Evolutionary conservation across 2,113 vertebrate species (phyloP), one percentile per base, ranked within the genome.

Genomic region (Alethe castanea): DNA sequence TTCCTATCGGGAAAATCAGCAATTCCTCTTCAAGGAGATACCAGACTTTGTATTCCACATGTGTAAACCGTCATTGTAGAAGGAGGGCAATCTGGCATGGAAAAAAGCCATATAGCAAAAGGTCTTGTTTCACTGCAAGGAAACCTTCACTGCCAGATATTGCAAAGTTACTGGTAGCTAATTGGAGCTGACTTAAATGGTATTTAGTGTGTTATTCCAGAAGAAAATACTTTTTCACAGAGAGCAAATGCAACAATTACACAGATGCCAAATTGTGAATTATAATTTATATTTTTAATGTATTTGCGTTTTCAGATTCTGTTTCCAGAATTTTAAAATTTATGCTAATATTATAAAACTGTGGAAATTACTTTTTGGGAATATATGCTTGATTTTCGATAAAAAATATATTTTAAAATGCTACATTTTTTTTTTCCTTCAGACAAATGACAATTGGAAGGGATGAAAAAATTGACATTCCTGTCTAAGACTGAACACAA

Each of bases 1-100:
- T 65, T 6, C 18, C 14, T 16, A 0, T 31, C 0, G 0, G 26
- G 40, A n/a, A 36, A 52, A 69, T 33, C 19, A 60, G 40, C 13
- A 40, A 77, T 70, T 86, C 19, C 33, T 71, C 29, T 69, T 73
- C 45, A 61, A 85, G 19, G 62, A 80, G n/a, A 19, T 23, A 56
- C 13, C 3, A n/a, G 57, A 54, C 86, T 86, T 86, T 86, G 31
- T 64, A n/a, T 81, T 81, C 69, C 71, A 61, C 12, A 31, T 0
- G 0, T 73, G 53, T 44, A 74, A 90, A 81, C 5, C 8, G 17
- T 52, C 3, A 1, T 33, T 71, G 42, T 42, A 74, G 76, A 66
- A 73, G 25, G 25, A 83, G 7, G 9, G 35, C 56, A 71, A 47
- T 45, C 59, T 44, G 50, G 29, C 4, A 22, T 67, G 67, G 35